Evolutionary conservation across 2,888 invertebrate species (phyloP).

Genomic region (Volucella bombylans): DNA sequence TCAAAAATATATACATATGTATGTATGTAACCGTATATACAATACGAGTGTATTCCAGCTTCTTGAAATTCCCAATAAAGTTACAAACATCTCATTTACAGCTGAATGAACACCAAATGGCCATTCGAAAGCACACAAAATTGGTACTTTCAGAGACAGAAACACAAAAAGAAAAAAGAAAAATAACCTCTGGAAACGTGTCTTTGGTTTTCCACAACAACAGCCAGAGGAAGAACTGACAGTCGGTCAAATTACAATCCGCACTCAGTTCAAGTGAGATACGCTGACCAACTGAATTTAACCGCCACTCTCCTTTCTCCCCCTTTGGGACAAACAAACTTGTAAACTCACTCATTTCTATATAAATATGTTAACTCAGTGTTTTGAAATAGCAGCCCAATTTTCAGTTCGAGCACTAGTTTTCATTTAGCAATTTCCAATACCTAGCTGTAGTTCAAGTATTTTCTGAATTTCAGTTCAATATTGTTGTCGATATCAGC

Average conservation of each 20-base stretch:
- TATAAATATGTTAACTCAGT: constrained; percentile 56
- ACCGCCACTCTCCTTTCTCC: constrained; percentile 12
- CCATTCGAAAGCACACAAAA: constrained; percentile 69
- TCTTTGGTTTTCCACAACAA: constrained; percentile 64
- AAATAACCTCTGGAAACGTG: constrained; percentile 50
- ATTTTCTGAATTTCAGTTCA: constrained; percentile 9
- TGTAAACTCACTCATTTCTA: constrained; percentile 38
- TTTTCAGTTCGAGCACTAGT: too few species aligned
- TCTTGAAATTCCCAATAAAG: constrained; percentile 71
- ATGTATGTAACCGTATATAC: too few species aligned
- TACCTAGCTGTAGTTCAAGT: not conserved
- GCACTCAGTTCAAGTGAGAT: constrained; percentile 65
- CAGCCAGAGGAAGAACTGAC: constrained; percentile 63
- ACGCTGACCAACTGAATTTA: constrained; percentile 18
- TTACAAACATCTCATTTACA: constrained; percentile 74
- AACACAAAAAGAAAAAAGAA: constrained; percentile 6
- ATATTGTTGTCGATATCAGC: constrained; percentile 46
- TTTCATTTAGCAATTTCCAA: not conserved
- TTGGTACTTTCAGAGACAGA: constrained; percentile 60
- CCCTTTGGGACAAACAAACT: constrained; percentile 14
- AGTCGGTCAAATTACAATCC: constrained; percentile 74
- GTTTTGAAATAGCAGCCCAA: constrained; percentile 13
- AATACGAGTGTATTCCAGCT: constrained; percentile 46
- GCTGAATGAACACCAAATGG: constrained; percentile 72
- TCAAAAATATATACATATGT: not conserved